These are phyloP conservation scores for Meloidogyne exigua DNA, from an alignment of 1,140 invertebrate genomes.

Conservation along the genomic window DNA sequence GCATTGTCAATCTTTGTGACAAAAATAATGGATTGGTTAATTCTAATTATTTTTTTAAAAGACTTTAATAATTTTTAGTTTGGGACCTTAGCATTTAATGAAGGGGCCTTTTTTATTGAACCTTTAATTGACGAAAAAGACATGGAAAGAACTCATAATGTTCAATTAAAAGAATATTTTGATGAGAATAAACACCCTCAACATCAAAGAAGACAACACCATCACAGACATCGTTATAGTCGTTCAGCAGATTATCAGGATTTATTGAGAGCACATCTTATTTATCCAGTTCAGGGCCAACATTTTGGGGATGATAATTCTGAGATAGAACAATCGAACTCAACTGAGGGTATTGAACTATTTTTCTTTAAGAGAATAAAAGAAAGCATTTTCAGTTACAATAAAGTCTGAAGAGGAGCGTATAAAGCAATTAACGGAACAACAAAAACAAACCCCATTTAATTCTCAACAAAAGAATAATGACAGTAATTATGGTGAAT, in stretches of 20 bases:
- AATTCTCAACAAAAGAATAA: neutral
- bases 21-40: constrained; percentile 55
- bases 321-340: neutral
- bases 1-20: constrained; percentile 61
- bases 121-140: constrained; percentile 42
- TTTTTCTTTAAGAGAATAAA: too few species aligned
- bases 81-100: constrained; percentile 51
- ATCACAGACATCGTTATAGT: neutral
- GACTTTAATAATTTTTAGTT: constrained; percentile 39
- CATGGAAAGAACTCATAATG: constrained; percentile 3
- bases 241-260: constrained; percentile 6
- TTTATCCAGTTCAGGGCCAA: constrained; percentile 34
- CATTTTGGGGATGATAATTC: constrained; percentile 24
- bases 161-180: neutral
- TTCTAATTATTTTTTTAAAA: constrained; percentile 37
- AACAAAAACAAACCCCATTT: too few species aligned
- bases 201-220: constrained; percentile 1
- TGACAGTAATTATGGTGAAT: neutral
- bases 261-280: constrained; percentile 39
- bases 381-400: too few species aligned
- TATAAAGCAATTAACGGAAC: neutral
- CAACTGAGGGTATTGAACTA: neutral
- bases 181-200: constrained; percentile 17
- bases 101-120: constrained; percentile 59
- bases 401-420: neutral